Evolutionary conservation across 2,888 invertebrate species (phyloP).

Genomic region (Melanophora roralis): DNA sequence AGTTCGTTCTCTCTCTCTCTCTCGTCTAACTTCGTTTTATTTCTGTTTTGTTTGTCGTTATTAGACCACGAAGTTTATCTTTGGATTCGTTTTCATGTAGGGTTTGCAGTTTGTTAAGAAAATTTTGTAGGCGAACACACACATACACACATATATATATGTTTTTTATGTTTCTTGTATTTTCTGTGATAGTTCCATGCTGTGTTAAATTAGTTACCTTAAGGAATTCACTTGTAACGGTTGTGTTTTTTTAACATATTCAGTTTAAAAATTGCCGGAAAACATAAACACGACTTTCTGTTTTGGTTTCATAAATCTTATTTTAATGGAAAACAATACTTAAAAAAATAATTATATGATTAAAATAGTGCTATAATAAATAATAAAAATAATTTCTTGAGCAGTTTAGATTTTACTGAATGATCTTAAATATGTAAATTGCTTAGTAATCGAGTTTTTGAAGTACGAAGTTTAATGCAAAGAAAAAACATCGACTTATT

Average conservation of each 20-base stretch:
- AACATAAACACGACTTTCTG: constrained; percentile 18
- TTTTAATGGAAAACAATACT: constrained; percentile 14
- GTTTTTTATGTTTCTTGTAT: constrained; percentile 14
- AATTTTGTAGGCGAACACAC: constrained; percentile 6
- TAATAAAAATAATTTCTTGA: too few species aligned
- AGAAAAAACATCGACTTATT: too few species aligned
- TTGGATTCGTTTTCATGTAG: constrained; percentile 39
- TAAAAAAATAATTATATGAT: neutral
- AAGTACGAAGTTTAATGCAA: too few species aligned
- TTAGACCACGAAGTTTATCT: constrained; percentile 30
- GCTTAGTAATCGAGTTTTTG: too few species aligned
- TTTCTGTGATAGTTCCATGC: constrained; percentile 34
- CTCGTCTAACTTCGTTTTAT: constrained; percentile 48
- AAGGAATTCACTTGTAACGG: constrained; percentile 58
- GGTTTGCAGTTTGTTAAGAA: constrained; percentile 22
- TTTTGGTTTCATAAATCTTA: constrained; percentile 1
- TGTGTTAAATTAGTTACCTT: constrained; percentile 57
- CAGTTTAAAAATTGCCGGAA: neutral
- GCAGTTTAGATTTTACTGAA: too few species aligned
- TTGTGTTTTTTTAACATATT: constrained; percentile 46
- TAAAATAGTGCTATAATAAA: too few species aligned
- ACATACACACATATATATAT: neutral
- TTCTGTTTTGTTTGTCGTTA: constrained; percentile 27
- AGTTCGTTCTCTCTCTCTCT: constrained; percentile 25
- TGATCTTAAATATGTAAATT: too few species aligned